Conservation (phyloP, 2,888 invertebrate species). For the Chrysodeixis includens region DNA sequence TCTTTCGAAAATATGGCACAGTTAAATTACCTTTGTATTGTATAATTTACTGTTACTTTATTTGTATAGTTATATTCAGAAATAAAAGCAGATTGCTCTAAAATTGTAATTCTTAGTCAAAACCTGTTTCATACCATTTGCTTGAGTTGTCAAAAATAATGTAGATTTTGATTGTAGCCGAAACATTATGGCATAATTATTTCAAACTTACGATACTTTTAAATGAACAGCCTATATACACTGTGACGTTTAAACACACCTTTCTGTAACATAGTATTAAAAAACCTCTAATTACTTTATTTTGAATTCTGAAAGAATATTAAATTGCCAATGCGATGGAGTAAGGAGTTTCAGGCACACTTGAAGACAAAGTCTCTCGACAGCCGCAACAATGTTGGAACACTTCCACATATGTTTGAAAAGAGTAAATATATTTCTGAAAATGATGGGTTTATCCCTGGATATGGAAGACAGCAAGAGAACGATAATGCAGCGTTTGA, state of each 20-base stretch:
- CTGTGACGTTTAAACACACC: not conserved
- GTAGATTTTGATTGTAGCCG: no score
- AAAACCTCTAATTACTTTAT: conserved; percentile 4
- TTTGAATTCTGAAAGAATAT: conserved; percentile 5
- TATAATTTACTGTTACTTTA: no score
- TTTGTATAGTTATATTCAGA: no score
- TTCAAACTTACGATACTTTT: not conserved
- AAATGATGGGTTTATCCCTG: conserved; percentile 29
- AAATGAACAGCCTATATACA: conserved; percentile 12
- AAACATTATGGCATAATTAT: no score
- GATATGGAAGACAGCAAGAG: conserved; percentile 11
- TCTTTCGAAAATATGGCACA: no score
- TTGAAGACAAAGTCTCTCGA: not conserved
- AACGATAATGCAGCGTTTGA: conserved; percentile 12
- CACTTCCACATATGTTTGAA: conserved; percentile 28
- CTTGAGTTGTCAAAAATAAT: no score
- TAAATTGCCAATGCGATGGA: not conserved
- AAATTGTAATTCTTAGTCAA: no score
- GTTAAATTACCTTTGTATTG: no score
- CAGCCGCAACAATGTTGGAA: conserved; percentile 25
- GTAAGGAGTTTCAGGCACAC: not conserved
- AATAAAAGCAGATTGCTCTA: no score
- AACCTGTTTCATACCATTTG: no score
- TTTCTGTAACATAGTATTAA: conserved; percentile 19
- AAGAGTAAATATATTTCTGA: conserved; percentile 32